Conservation (phyloP, 2,888 invertebrate genomes). For the Melanostoma mellinum region DNA sequence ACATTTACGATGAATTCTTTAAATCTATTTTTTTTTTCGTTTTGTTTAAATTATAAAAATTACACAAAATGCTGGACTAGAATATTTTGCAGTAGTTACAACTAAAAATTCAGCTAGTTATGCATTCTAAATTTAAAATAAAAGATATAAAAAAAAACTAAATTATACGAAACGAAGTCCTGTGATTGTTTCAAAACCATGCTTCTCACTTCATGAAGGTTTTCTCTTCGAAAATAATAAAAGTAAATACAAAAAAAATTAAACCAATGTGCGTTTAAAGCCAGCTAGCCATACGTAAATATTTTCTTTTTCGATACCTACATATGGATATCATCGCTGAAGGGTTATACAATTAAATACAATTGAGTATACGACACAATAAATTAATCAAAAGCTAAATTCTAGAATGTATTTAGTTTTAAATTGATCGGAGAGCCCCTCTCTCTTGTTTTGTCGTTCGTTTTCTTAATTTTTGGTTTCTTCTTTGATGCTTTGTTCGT, state of each 20-base stretch:
- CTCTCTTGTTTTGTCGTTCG: constrained; percentile 45
- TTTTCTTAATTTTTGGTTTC: constrained; percentile 47
- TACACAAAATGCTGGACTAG: constrained; percentile 68
- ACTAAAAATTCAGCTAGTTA: constrained; percentile 56
- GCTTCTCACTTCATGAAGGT: neutral
- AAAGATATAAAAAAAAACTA: constrained; percentile 26
- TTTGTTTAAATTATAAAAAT: constrained; percentile 37
- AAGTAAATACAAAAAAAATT: constrained; percentile 17
- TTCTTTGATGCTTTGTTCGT: constrained; percentile 64
- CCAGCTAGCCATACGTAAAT: constrained; percentile 61
- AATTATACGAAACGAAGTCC: constrained; percentile 36
- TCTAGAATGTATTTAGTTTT: constrained; percentile 63
- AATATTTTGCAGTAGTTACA: constrained; percentile 69
- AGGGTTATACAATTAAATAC: constrained; percentile 54
- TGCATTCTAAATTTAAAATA: constrained; percentile 27
- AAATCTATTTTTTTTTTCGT: constrained; percentile 37
- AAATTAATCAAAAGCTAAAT: constrained; percentile 65
- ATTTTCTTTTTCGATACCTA: constrained; percentile 7
- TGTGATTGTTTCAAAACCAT: constrained; percentile 3
- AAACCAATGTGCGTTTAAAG: constrained; percentile 69
- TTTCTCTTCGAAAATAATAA: constrained; percentile 4
- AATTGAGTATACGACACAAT: constrained; percentile 67
- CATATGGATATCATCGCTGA: constrained; percentile 48
- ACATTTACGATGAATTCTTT: constrained; percentile 71
- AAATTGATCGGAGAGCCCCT: constrained; percentile 38